phyloP scores from a whole-genome alignment of 2,113 vertebrate species.

The Bubo scandiacus region DNA sequence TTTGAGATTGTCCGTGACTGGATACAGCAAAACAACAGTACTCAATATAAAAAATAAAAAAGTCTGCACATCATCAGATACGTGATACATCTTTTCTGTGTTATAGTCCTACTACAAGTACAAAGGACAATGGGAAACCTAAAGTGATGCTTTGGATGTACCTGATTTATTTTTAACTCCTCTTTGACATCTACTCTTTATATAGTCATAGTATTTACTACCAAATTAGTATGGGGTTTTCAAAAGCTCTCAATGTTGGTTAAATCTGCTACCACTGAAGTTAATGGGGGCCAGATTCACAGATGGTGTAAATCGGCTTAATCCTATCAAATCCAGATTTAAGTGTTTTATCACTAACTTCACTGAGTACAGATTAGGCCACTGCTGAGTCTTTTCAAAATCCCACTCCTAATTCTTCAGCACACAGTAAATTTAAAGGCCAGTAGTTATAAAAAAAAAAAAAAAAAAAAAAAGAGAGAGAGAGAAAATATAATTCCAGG shows the following conservation, averaged over 20 bases:
- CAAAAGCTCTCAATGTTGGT: constrained; percentile 21
- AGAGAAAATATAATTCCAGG: neutral
- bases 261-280: constrained; percentile 50
- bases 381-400: constrained; percentile 51
- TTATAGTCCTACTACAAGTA: neutral
- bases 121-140: neutral
- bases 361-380: constrained; percentile 60
- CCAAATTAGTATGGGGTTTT: constrained; percentile 17
- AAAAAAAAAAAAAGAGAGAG: neutral
- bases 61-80: neutral
- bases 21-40: neutral
- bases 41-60: neutral
- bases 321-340: constrained; percentile 65
- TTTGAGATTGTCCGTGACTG: neutral
- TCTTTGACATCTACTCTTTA: neutral
- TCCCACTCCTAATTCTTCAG: constrained; percentile 59
- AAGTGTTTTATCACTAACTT: constrained; percentile 64
- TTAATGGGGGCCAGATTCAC: constrained; percentile 66
- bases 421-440: constrained; percentile 32
- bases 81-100: too few species aligned
- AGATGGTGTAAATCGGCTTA: constrained; percentile 66
- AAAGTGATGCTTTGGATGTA: neutral
- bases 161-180: neutral
- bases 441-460: constrained; percentile 30
- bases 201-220: constrained; percentile 6